A percentile compares a stretch with the other conserved stretches of the same genome.
These are phyloP conservation scores for Ceyx melanurus DNA, from an alignment of 2,113 vertebrate species.

Conservation along the genomic window DNA sequence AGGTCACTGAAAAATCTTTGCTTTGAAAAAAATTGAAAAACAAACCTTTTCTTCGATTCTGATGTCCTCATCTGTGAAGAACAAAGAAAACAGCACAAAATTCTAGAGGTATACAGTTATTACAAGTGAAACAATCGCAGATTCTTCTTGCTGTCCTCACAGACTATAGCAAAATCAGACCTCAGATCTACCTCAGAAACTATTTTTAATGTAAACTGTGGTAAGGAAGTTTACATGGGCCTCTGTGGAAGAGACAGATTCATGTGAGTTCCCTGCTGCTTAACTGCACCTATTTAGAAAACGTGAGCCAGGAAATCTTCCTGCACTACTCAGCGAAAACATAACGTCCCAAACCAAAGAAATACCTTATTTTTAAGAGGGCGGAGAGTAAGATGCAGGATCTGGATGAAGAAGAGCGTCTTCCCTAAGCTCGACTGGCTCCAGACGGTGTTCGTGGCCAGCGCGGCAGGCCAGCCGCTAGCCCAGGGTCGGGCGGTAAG, in stretches of 20 bases:
- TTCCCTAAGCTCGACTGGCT: fast-evolving
- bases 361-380: background rate
- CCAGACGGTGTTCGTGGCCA: background rate
- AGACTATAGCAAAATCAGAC: background rate
- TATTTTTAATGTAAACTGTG: background rate
- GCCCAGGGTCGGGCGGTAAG: background rate
- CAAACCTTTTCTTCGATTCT: background rate
- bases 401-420: too few species aligned
- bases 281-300: background rate
- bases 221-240: background rate
- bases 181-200: background rate
- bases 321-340: background rate
- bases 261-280: background rate
- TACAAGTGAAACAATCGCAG: background rate
- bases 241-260: background rate
- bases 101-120: background rate
- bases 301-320: background rate
- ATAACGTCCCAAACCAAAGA: background rate
- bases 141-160: background rate
- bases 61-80: background rate
- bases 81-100: background rate
- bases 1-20: background rate
- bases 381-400: background rate
- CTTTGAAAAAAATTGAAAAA: too few species aligned
- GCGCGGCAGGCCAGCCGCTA: background rate